Conservation (phyloP, 2,797 vertebrate species). For the Sciaenops ocellatus region DNA sequence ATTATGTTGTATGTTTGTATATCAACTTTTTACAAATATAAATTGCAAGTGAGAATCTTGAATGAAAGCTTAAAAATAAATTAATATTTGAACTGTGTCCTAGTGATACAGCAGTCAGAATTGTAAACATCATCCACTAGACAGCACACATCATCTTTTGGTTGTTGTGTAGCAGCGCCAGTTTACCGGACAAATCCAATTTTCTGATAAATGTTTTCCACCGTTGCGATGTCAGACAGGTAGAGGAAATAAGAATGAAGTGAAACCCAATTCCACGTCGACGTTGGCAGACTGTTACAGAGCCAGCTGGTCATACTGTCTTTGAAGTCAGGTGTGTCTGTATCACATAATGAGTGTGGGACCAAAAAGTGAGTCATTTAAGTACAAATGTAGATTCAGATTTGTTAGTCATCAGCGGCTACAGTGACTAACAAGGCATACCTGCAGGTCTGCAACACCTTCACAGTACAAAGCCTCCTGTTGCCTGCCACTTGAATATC, state of each 20-base stretch:
- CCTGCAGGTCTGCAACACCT: constrained; percentile 15
- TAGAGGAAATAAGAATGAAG: not conserved
- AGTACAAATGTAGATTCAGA: not conserved
- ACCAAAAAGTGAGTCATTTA: too few species aligned
- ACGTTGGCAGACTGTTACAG: not conserved
- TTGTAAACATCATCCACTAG: not conserved
- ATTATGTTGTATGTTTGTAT: not conserved
- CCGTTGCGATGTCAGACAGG: constrained; percentile 4
- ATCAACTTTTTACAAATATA: too few species aligned
- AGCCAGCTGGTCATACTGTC: constrained; percentile 14
- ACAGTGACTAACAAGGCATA: not conserved
- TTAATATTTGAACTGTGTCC: not conserved
- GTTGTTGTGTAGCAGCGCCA: not conserved
- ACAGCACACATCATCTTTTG: not conserved
- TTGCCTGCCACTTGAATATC: too few species aligned
- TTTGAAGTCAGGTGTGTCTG: constrained; percentile 33
- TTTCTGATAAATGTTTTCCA: constrained; percentile 51
- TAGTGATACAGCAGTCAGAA: not conserved
- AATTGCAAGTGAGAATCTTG: not conserved
- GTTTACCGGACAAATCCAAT: constrained; percentile 35
- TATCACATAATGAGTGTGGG: not conserved
- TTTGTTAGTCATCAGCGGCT: not conserved
- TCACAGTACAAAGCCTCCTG: not conserved
- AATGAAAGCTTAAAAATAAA: not conserved
- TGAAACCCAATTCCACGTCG: constrained; percentile 3